These are phyloP conservation scores for Eonycteris spelaea DNA, from an alignment of 2,113 vertebrate species.

Conservation along the genomic window DNA sequence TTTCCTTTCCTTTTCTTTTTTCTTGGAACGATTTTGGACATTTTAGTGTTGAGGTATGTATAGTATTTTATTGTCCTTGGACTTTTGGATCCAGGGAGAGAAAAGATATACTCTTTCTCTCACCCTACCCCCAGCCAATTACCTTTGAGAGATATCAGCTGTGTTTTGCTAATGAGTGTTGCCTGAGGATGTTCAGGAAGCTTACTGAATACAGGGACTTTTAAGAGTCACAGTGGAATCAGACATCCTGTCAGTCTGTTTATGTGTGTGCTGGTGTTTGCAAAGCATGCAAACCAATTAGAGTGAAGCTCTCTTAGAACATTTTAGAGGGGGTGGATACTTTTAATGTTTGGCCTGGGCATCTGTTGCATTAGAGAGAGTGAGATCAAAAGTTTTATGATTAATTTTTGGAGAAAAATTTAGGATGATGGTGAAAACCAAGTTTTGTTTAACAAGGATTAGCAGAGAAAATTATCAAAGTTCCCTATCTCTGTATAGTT, in stretches of 20 bases:
- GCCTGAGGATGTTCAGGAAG: slow-evolving; percentile 44
- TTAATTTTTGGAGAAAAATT: slow-evolving; percentile 39
- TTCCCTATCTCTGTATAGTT: neutral
- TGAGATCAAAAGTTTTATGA: slow-evolving; percentile 12
- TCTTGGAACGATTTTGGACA: neutral
- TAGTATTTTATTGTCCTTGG: slow-evolving; percentile 14
- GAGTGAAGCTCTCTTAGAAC: neutral
- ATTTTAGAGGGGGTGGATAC: neutral
- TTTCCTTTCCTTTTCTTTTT: neutral
- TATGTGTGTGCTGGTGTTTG: neutral
- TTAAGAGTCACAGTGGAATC: slow-evolving; percentile 41
- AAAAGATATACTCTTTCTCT: neutral
- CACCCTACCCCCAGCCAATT: neutral
- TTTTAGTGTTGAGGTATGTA: neutral
- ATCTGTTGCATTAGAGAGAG: slow-evolving; percentile 1
- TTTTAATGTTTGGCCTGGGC: neutral
- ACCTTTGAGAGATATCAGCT: slow-evolving; percentile 43
- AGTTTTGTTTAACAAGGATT: slow-evolving; percentile 13
- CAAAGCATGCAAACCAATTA: slow-evolving; percentile 47
- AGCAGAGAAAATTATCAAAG: slow-evolving; percentile 18
- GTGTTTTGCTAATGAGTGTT: slow-evolving; percentile 62
- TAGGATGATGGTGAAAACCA: neutral
- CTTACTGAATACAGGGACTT: slow-evolving; percentile 6
- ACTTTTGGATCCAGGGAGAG: neutral
- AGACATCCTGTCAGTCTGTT: slow-evolving; percentile 61